Percentiles rank a stretch among this genome's conserved stretches.
These are phyloP conservation scores for Mystacornis crossleyi DNA, from an alignment of 2,113 vertebrate genomes.

Conservation along the genomic window DNA sequence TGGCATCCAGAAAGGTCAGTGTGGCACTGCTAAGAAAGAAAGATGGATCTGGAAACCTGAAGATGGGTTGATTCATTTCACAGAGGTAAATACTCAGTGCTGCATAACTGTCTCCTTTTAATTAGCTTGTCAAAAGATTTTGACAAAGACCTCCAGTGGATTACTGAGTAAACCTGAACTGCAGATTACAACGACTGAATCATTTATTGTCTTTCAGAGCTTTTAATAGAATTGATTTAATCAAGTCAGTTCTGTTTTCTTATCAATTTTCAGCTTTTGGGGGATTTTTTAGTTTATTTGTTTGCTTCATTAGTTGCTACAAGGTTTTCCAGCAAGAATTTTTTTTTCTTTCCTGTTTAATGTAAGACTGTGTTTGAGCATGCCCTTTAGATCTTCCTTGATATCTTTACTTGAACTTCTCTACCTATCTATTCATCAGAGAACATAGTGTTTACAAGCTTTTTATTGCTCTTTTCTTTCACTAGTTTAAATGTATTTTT, in stretches of 20 bases:
- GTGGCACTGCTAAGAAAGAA: conserved; percentile 40
- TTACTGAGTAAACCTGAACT: conserved; percentile 71
- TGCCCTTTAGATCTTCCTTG: conserved; percentile 7
- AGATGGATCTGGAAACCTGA: conserved; percentile 59
- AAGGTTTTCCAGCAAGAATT: background rate
- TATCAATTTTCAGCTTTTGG: conserved; percentile 45
- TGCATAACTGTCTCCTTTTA: conserved; percentile 71
- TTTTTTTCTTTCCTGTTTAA: background rate
- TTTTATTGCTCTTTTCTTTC: background rate
- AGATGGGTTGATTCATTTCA: conserved; percentile 71
- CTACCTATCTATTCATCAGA: background rate
- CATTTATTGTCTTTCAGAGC: conserved; percentile 64
- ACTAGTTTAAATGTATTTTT: background rate
- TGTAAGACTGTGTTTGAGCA: background rate
- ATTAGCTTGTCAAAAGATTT: conserved; percentile 82
- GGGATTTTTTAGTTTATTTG: background rate
- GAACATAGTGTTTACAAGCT: background rate
- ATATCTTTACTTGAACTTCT: conserved; percentile 33
- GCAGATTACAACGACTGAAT: conserved; percentile 68
- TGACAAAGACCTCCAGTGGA: conserved; percentile 75
- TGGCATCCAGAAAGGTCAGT: conserved; percentile 63
- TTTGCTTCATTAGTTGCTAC: conserved; percentile 54
- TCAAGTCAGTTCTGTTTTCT: conserved; percentile 60
- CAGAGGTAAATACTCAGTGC: conserved; percentile 73
- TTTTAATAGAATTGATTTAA: conserved; percentile 78